Percentiles rank a stretch among this genome's conserved stretches.
These are phyloP conservation scores for Ptyas mucosa DNA, from an alignment of 2,113 vertebrate genomes.

Conservation along the genomic window DNA sequence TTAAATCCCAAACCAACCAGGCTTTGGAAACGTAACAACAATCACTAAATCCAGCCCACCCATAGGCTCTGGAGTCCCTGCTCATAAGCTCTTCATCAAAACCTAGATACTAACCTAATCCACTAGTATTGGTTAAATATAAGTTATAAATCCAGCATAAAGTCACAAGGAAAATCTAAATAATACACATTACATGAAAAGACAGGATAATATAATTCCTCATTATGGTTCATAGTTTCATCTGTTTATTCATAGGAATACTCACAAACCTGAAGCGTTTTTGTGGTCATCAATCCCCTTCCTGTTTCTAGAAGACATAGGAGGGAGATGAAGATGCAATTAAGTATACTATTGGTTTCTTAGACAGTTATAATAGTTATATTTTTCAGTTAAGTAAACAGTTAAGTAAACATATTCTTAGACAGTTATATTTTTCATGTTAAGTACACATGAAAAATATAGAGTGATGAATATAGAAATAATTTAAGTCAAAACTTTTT, in stretches of 20 bases:
- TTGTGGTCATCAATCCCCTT: constrained; percentile 83
- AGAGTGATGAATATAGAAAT: not conserved
- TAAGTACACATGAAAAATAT: not conserved
- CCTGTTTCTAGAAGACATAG: constrained; percentile 76
- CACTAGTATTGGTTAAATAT: not conserved
- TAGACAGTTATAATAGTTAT: not conserved
- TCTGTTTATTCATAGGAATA: not conserved
- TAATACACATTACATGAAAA: not conserved
- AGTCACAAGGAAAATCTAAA: not conserved
- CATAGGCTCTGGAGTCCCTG: not conserved
- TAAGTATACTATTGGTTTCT: not conserved
- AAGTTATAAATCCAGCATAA: not conserved
- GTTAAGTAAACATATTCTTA: too few species aligned
- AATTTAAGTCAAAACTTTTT: not conserved
- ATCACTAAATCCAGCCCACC: not conserved
- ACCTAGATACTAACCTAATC: not conserved
- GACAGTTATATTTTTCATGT: not conserved
- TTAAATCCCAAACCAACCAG: not conserved
- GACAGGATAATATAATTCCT: not conserved
- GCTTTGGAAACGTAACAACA: not conserved
- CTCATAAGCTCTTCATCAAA: not conserved
- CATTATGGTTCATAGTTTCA: not conserved
- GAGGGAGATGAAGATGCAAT: not conserved
- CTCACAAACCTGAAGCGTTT: constrained; percentile 72
- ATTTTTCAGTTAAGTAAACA: too few species aligned